These are phyloP conservation scores for Seladonia tumulorum DNA, from an alignment of 2,888 invertebrate genomes.

Conservation along the genomic window DNA sequence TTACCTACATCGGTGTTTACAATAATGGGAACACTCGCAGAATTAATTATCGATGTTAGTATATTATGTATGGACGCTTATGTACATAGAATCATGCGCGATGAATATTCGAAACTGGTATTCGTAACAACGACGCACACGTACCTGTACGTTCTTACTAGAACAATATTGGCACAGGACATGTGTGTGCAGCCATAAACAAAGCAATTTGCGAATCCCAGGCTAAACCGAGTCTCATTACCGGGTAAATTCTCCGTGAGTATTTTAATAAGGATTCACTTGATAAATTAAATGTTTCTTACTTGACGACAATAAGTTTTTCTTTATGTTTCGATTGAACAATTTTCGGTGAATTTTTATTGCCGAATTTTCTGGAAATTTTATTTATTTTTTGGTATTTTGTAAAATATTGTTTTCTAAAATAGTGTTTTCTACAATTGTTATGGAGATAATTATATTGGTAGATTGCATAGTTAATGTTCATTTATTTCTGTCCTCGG, in stretches of 20 bases:
- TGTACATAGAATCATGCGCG: conserved; percentile 8
- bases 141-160: not conserved
- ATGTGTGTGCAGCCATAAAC: conserved; percentile 14
- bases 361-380: not conserved
- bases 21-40: not conserved
- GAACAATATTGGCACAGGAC: not conserved
- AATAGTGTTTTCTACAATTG: not conserved
- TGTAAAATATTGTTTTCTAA: not conserved
- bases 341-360: not conserved
- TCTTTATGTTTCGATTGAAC: not conserved
- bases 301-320: not conserved
- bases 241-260: not conserved
- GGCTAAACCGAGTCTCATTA: not conserved
- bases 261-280: not conserved
- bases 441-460: not conserved
- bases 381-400: not conserved
- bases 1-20: conserved; percentile 18
- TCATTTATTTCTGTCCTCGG: not conserved
- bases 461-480: not conserved
- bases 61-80: not conserved
- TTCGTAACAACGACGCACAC: not conserved
- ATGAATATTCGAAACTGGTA: not conserved
- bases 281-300: not conserved
- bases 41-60: conserved; percentile 18
- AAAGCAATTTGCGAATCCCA: conserved; percentile 9